A percentile compares a stretch with the other conserved stretches of the same genome.
Conservation (phyloP, 1,140 invertebrate species). For the Hesperophylax magnus region DNA sequence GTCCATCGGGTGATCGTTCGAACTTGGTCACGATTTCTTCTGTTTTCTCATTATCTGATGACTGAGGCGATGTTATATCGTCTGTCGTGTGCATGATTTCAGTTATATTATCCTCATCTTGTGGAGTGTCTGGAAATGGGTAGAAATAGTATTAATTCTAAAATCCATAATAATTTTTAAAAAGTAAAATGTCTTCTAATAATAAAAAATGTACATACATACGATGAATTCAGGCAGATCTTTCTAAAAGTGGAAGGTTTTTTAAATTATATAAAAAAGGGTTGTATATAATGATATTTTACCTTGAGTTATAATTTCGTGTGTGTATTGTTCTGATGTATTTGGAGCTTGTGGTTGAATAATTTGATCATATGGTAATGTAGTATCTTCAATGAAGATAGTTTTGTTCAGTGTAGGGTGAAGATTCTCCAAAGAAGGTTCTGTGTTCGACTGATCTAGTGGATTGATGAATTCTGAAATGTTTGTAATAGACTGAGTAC, state of each 20-base stretch:
- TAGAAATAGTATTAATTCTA: not conserved
- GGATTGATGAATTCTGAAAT: conserved; percentile 13
- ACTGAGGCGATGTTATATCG: conserved; percentile 64
- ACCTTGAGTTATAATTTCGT: conserved; percentile 5
- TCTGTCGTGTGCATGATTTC: conserved; percentile 59
- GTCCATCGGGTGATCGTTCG: conserved; percentile 64
- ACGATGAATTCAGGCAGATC: not conserved
- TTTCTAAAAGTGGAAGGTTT: not conserved
- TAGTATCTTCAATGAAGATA: not conserved
- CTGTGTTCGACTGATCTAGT: conserved; percentile 5
- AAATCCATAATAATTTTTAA: no score
- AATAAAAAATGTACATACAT: conserved; percentile 7
- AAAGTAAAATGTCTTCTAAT: no score
- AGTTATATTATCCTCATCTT: conserved; percentile 61
- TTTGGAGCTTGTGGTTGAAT: conserved; percentile 24
- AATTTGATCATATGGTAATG: not conserved
- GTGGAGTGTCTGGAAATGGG: conserved; percentile 45
- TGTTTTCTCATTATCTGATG: conserved; percentile 69
- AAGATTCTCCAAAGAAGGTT: not conserved
- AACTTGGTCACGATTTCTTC: conserved; percentile 73
- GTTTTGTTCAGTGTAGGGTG: not conserved
- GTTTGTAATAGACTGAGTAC: conserved; percentile 10
- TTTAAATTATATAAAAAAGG: not conserved
- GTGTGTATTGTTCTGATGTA: conserved; percentile 17
- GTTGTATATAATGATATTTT: conserved; percentile 19